Evolutionary conservation across 2,113 vertebrate genomes (phyloP).

Genomic region (Phylloscopus whistleri): DNA sequence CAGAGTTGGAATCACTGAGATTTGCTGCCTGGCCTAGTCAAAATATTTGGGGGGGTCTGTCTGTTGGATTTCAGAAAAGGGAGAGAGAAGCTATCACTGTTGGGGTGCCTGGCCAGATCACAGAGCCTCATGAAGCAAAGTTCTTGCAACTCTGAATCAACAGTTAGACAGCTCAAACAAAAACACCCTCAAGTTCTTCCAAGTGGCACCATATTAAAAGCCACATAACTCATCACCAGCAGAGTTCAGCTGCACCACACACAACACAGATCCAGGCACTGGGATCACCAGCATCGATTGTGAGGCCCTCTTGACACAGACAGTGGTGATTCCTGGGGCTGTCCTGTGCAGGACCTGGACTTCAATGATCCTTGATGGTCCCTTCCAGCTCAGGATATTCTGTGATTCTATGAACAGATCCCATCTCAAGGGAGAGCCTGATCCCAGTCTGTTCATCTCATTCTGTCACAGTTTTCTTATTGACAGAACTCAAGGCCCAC

Average conservation of each 20-base stretch:
- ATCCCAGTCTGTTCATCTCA: not conserved
- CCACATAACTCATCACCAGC: not conserved
- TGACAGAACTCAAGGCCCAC: not conserved
- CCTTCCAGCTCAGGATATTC: not conserved
- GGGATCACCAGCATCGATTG: no score
- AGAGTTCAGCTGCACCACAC: not conserved
- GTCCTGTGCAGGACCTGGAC: not conserved
- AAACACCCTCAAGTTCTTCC: not conserved
- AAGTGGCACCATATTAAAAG: not conserved
- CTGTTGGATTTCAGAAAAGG: not conserved
- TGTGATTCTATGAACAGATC: not conserved
- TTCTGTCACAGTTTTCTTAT: not conserved
- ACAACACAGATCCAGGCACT: not conserved
- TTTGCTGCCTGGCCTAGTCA: not conserved
- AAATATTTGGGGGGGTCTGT: not conserved
- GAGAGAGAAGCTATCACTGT: not conserved
- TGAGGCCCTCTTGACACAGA: fast-evolving
- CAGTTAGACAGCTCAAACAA: not conserved
- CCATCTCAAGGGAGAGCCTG: not conserved
- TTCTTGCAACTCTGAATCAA: not conserved
- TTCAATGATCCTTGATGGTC: not conserved
- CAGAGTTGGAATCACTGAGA: not conserved
- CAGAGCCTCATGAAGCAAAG: not conserved
- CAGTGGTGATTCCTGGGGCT: not conserved
- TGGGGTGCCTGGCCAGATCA: not conserved